phyloP scores from a whole-genome alignment of 2,888 invertebrate genomes.

The Cephus rjabovi region DNA sequence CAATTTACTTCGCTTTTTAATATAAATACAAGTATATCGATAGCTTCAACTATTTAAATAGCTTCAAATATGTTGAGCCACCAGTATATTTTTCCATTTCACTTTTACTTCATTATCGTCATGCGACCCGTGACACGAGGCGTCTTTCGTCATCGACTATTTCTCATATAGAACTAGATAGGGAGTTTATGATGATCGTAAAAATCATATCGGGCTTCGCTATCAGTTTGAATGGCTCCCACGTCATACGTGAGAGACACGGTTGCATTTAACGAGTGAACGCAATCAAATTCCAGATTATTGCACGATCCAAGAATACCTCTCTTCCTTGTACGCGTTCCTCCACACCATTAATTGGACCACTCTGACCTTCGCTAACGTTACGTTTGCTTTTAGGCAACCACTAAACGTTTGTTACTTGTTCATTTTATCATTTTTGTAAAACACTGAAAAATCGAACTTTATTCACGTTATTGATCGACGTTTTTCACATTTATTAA shows the following conservation, averaged over 20 bases:
- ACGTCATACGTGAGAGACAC: neutral
- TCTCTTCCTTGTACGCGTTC: conserved; percentile 24
- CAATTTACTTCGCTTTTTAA: neutral
- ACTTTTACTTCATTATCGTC: neutral
- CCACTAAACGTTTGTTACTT: no score
- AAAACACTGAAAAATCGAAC: neutral
- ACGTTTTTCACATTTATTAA: neutral
- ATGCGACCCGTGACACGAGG: neutral
- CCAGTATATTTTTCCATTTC: neutral
- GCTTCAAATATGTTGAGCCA: neutral
- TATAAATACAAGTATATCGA: neutral
- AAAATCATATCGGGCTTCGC: neutral
- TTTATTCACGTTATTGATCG: neutral
- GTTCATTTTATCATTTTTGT: no score
- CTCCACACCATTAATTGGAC: neutral
- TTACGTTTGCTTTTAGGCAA: neutral
- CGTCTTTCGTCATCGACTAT: neutral
- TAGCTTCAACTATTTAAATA: no score
- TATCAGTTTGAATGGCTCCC: neutral
- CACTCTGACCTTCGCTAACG: neutral
- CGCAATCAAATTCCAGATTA: neutral
- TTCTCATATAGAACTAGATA: neutral
- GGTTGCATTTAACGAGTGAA: neutral
- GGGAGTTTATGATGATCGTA: neutral
- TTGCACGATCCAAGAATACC: conserved; percentile 55